Evolutionary conservation across 1,140 invertebrate genomes (phyloP).

Genomic region (Monochamus saltuarius): DNA sequence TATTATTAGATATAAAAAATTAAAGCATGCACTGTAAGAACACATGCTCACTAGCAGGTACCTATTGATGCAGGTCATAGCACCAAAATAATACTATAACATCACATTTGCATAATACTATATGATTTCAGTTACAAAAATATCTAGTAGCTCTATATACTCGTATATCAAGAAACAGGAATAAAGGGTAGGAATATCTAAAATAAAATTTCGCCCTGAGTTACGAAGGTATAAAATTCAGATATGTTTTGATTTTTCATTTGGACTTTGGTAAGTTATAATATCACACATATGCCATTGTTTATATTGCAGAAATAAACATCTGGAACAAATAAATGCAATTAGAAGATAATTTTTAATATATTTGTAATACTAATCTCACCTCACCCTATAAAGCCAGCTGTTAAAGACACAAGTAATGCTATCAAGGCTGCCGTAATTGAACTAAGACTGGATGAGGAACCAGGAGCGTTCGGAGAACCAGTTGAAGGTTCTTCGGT

Average conservation of each 20-base stretch:
- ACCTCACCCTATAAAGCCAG: slow-evolving; percentile 64
- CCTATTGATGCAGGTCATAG: slow-evolving; percentile 14
- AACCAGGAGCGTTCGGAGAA: slow-evolving; percentile 5
- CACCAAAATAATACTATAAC: slow-evolving; percentile 24
- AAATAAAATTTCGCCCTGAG: too few species aligned
- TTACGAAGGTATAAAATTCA: not conserved
- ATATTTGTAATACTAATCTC: slow-evolving; percentile 25
- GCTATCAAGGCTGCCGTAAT: slow-evolving; percentile 55
- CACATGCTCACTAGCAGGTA: slow-evolving; percentile 29
- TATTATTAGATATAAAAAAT: slow-evolving; percentile 23
- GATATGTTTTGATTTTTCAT: not conserved
- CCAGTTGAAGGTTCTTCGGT: slow-evolving; percentile 8
- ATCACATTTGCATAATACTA: slow-evolving; percentile 35
- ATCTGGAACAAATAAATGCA: slow-evolving; percentile 39
- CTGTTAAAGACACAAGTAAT: slow-evolving; percentile 56
- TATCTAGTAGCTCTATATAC: not conserved
- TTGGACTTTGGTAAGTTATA: slow-evolving; percentile 5
- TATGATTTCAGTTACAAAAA: slow-evolving; percentile 5
- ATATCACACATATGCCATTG: slow-evolving; percentile 29
- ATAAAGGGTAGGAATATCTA: not conserved
- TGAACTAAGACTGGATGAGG: slow-evolving; percentile 50
- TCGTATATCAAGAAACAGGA: not conserved
- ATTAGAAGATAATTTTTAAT: slow-evolving; percentile 5
- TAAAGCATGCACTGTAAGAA: slow-evolving; percentile 21
- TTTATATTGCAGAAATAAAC: slow-evolving; percentile 23